These are phyloP conservation scores for Alca torda DNA, from an alignment of 2,797 vertebrate species.

Conservation along the genomic window DNA sequence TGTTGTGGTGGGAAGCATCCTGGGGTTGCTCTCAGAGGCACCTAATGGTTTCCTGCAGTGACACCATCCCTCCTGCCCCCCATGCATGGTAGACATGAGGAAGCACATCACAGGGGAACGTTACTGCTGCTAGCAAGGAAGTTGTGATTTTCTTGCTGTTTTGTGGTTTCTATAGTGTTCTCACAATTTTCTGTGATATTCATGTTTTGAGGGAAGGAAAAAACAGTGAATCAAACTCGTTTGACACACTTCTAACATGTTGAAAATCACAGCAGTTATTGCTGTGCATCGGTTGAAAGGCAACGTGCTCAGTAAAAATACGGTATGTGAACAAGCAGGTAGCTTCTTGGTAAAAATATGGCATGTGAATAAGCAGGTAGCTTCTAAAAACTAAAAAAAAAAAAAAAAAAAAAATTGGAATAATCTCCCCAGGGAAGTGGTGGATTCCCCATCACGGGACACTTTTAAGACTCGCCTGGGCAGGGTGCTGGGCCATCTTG, in stretches of 20 bases:
- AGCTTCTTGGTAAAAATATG: neutral
- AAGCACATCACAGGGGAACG: accelerated
- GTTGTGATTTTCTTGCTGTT: neutral
- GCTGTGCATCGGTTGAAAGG: neutral
- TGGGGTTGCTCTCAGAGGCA: neutral
- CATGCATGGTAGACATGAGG: accelerated
- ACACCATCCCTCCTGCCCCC: neutral
- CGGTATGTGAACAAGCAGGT: neutral
- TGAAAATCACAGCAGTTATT: neutral
- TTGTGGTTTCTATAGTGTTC: neutral
- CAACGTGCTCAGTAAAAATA: neutral
- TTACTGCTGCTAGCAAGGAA: neutral
- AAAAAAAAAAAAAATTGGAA: neutral
- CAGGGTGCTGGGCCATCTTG: neutral
- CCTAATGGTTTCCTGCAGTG: neutral
- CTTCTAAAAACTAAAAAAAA: neutral
- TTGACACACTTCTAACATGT: neutral
- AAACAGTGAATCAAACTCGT: neutral
- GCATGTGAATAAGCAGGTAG: neutral
- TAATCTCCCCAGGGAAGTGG: neutral
- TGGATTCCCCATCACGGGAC: neutral
- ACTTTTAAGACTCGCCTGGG: neutral
- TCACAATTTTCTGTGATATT: neutral
- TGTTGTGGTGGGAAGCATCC: neutral
- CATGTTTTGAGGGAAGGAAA: neutral